Evolutionary conservation across 2,113 vertebrate species (phyloP), one percentile per base, ranked within the genome.

Genomic region (Lanius ludovicianus): DNA sequence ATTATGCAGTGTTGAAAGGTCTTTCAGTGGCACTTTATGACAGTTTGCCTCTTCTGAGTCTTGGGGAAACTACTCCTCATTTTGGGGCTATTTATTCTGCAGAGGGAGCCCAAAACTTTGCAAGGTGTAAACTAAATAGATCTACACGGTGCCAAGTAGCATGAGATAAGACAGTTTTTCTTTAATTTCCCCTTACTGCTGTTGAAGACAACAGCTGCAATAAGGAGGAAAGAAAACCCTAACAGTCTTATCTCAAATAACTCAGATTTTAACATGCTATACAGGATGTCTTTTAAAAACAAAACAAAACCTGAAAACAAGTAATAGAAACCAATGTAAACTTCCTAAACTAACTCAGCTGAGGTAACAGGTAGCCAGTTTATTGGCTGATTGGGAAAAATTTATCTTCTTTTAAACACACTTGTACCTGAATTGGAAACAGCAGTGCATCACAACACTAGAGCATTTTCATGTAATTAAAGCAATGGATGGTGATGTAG

Each of bases 291-390:
- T 98, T 98, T 96, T 95, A 95, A 98, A 98, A 98, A 96, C 84
- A 94, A 96, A 97, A 96, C 95, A 91, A 98, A 97, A 98, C 97
- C 98, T 97, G 98, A 98, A 98, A 98, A 98, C 98, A 98, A 98
- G 97, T 96, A 95, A 98, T 93, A 98, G 97, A 98, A 98, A 98
- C 96, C 98, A 98, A 98, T 98, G 98, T 99, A 98, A 99, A 98
- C 98, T 98, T 98, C 98, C 98, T 98, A 98, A 97, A 98, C 97
- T 98, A 98, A 98, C 98, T 98, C 98, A 98, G 98, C 98, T 99
- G 98, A 99, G 99, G 99, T 99, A 99, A 99, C 98, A 98, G 98
- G 97, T 98, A 98, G 98, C 98, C 98, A 98, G 98, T 98, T 98
- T 98, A 98, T 97, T 98, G 97, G 97, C 98, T 95, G 97, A 98